A percentile compares a stretch with the other conserved stretches of the same genome.
These are phyloP conservation scores for Potamarius usumacintae DNA, from an alignment of 2,113 vertebrate genomes.

Conservation along the genomic window DNA sequence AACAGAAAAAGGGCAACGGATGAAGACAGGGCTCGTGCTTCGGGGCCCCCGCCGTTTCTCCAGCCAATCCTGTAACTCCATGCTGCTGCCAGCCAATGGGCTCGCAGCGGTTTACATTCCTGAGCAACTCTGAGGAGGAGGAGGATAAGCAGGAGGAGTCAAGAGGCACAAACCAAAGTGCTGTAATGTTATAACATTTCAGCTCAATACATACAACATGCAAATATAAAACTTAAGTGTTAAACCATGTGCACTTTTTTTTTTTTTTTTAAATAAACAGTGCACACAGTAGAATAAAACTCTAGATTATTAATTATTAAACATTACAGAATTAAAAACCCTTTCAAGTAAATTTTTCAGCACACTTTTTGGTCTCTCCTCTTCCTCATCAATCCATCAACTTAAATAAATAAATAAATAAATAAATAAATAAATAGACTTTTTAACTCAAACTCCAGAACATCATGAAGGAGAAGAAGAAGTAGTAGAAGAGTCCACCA, in stretches of 20 bases:
- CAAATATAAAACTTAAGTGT: neutral
- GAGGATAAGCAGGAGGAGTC: slow-evolving; percentile 29
- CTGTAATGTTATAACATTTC: slow-evolving; percentile 44
- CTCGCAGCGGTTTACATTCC: slow-evolving; percentile 20
- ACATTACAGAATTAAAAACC: neutral
- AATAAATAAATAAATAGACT: too few species aligned
- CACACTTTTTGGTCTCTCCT: neutral
- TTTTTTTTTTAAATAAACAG: too few species aligned
- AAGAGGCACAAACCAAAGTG: slow-evolving; percentile 5
- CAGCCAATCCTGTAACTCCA: slow-evolving; percentile 37
- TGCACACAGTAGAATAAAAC: neutral
- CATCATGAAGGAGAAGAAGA: too few species aligned
- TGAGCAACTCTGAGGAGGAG: slow-evolving; percentile 23
- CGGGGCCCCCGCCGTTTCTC: slow-evolving; percentile 55
- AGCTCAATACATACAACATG: neutral
- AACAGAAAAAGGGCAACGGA: slow-evolving; percentile 97
- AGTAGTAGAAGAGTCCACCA: neutral
- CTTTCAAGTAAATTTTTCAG: neutral
- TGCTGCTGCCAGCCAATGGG: slow-evolving; percentile 17
- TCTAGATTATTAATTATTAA: neutral
- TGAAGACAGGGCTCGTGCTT: slow-evolving; percentile 74
- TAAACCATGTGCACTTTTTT: neutral
- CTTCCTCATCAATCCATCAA: neutral
- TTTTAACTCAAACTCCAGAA: too few species aligned
- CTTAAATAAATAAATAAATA: too few species aligned